phyloP scores from a whole-genome alignment of 2,113 vertebrate species.

The Spea bombifrons region DNA sequence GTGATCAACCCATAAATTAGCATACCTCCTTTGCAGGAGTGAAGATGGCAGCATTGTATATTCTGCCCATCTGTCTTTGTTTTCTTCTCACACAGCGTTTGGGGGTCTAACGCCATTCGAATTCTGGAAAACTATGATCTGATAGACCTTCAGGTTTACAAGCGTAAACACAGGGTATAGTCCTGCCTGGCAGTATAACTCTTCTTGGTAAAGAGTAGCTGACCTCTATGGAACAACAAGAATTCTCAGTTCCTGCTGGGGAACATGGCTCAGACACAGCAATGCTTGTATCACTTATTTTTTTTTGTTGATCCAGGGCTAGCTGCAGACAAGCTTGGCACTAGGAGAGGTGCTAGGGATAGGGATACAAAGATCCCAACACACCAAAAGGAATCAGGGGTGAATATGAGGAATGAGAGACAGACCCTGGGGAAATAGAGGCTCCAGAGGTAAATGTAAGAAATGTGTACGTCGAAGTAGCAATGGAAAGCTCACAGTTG shows the following conservation, averaged over 20 bases:
- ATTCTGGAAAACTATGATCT: constrained; percentile 7
- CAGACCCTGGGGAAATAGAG: too few relatives aligned
- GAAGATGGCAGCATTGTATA: constrained; percentile 5
- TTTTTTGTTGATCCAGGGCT: too few relatives aligned
- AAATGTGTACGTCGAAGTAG: too few relatives aligned
- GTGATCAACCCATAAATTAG: constrained; percentile 6
- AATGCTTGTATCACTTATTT: too few relatives aligned
- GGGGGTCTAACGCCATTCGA: constrained; percentile 16
- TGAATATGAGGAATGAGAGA: too few relatives aligned
- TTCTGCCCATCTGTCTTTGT: constrained; percentile 5
- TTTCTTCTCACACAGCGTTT: constrained; percentile 26
- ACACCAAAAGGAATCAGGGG: too few relatives aligned
- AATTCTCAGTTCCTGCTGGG: background rate
- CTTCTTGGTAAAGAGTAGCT: background rate
- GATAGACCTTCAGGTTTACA: background rate
- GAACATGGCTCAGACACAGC: too few relatives aligned
- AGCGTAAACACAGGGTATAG: constrained; percentile 22
- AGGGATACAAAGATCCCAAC: too few relatives aligned
- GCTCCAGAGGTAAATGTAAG: too few relatives aligned
- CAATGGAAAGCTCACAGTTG: too few relatives aligned
- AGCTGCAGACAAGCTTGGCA: too few relatives aligned
- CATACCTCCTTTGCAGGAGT: background rate
- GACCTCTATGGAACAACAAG: background rate
- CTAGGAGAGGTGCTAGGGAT: too few relatives aligned
- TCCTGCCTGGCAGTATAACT: background rate